Base-by-base conservation (phyloP, 2,888 invertebrate genomes). In the Dysmachus trigonus region DNA sequence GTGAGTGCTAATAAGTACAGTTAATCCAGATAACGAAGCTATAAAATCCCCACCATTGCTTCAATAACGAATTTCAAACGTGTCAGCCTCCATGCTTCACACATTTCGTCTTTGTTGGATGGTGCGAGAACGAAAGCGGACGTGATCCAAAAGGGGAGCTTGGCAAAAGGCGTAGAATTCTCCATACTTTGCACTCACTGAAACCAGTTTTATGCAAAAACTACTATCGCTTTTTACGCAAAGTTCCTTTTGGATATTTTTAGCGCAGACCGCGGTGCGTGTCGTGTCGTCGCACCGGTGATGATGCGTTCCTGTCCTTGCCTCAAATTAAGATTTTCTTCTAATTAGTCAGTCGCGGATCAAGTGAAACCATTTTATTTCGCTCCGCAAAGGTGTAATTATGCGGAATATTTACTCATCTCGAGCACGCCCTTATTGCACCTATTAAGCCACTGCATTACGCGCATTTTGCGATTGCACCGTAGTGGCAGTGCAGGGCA, bases 331-430 rank as follows among this genome's bases (percentile, higher is more conserved):
- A 53, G 81, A 53, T 53, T 81, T 76, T 76, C 53, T 51, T 31
- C 81, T 62, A 81, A 81, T 81, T 81, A 81, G 30, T 27, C 27
- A 81, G 30, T 27, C 27, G 18, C 47, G 27, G 62, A 18, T 22
- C 81, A 81, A 53, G 81, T 10, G 33, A 33, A 81, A 81, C 47
- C 30, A 81, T 81, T 53, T 53, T 81, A 81, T 81, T 81, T 53
- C 22, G 27, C 53, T 53, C 27, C 1, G 30, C 18, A 81, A 33
- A 81, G 51, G 53, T 81, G 81, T 33, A 81, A 81, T 81, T 81
- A 81, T 53, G 53, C 53, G 33, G 81, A 81, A 81, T 81, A 53
- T 81, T 81, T 53, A 81, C 53, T 81, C 53, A 81, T 81, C 53
- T 53, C 47, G 53, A 33, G 53, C 53, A 53, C 81, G 53, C 81